Evolutionary conservation across 2,113 vertebrate species (phyloP), one percentile per base, ranked within the genome.

Genomic region (Pampusana beccarii): DNA sequence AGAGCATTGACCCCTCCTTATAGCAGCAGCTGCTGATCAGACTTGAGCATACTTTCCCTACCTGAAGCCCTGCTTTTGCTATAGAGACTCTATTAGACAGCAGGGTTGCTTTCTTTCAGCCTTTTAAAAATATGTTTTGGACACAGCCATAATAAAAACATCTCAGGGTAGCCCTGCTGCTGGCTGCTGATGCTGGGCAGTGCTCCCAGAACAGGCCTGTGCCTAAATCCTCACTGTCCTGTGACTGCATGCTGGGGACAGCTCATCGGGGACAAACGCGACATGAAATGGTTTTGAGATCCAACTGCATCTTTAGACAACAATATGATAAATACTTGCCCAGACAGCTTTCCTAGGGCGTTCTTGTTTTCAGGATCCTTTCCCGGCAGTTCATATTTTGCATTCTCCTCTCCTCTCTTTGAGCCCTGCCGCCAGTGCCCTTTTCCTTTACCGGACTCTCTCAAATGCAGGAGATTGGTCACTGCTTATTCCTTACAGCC

Each of bases 191-290:
- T 1, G 3, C 79, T 50, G 80, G 88, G 88, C 94, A 92, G 75
- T 9, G 34, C 83, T 93, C 92, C 92, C 92, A 95, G 94, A 86
- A 51, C 60, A 29, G 66, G 70, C 54, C 67, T 54, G 75, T 5
- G 16, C 80, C 67, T 62, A 86, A 66, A 77, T 83, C 75, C 67
- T 66, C 56, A 42, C 62, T 8, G 21, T 28, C 51, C 88, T 33
- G 46, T 0, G 1, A 7, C 75, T 42, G 69, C 0, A 0, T 0
- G 0, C 67, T 3, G 18, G 29, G 46, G 66, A 44, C 88, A 61
- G 57, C 66, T 48, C 48, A 4, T 0, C 0, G 0, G 42, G 38
- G 60, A 70, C 83, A 74, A 73, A 54, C 3, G 16, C 92, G 58
- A 36, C 0, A 0, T 26, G 54, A 53, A 90, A 56, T 28, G 23